A percentile compares a stretch with the other conserved stretches of the same genome.
phyloP scores from a whole-genome alignment of 2,113 vertebrate species.

The Siniperca knerii region DNA sequence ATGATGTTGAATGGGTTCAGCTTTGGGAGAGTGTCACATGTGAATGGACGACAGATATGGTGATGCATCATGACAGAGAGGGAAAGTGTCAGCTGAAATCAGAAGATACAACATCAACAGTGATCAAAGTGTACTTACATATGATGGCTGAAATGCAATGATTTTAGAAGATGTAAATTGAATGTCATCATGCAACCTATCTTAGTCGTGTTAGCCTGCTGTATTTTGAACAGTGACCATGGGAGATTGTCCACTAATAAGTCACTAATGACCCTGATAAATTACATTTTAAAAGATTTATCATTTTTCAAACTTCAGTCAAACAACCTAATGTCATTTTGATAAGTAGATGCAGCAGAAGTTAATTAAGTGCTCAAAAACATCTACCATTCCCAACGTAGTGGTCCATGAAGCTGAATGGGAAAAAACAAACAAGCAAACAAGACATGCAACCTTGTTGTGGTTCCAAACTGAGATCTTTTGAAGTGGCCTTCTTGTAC shows the following conservation, averaged over 20 bases:
- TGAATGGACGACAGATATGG: constrained; percentile 11
- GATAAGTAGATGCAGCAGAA: background rate
- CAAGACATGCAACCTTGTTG: background rate
- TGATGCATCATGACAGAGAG: constrained; percentile 18
- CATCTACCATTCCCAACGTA: background rate
- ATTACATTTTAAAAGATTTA: background rate
- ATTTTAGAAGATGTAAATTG: background rate
- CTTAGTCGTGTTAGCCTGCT: background rate
- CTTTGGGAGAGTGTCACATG: background rate
- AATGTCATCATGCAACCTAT: background rate
- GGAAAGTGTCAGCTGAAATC: constrained; percentile 1
- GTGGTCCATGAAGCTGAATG: constrained; percentile 3
- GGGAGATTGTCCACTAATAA: background rate
- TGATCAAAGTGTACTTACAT: background rate
- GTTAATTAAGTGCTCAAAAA: constrained; percentile 3
- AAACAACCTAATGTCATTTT: background rate
- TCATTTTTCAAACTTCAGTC: background rate
- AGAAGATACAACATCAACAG: background rate
- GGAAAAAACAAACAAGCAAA: background rate
- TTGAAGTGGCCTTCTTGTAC: background rate
- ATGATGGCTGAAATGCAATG: background rate
- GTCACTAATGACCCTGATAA: background rate
- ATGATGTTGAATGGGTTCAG: constrained; percentile 26
- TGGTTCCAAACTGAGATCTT: background rate
- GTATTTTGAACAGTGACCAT: background rate